A percentile compares a stretch with the other conserved stretches of the same genome.
phyloP scores from a whole-genome alignment of 2,113 vertebrate species.

The human (Homo sapiens) region GRCh38 chr5:69233001-69233500 shows the following conservation, averaged over 20 bases:
- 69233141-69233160: neutral
- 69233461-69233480: too few species aligned
- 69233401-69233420: too few species aligned
- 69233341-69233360: neutral
- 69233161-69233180: neutral
- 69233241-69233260: neutral
- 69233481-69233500: too few species aligned
- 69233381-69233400: neutral
- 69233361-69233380: neutral
- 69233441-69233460: too few species aligned
- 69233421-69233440: too few species aligned
- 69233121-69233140: neutral
- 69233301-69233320: neutral
- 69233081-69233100: neutral
- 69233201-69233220: neutral
- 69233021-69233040: neutral
- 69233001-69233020: neutral
- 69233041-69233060: neutral
- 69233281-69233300: neutral
- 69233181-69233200: neutral
- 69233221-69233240: neutral
- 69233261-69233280: neutral
- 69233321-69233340: neutral
- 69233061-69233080: neutral
- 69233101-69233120: neutral